A percentile compares a stretch with the other conserved stretches of the same genome.
Conservation (phyloP, 2,888 invertebrate genomes). For the Eupithecia abbreviata region DNA sequence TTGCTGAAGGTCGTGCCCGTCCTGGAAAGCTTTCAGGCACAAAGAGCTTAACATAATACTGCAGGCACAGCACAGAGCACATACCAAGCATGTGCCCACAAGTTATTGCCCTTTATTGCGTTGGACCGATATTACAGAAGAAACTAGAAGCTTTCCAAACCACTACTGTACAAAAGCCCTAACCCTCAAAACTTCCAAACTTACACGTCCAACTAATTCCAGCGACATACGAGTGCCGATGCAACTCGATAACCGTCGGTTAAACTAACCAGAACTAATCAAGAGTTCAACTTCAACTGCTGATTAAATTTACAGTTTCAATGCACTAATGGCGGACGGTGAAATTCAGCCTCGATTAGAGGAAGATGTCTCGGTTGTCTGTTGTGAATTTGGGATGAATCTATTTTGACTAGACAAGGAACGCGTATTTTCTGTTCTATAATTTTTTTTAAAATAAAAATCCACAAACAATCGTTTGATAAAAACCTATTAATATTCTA, state of each 20-base stretch:
- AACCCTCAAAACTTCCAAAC: constrained; percentile 20
- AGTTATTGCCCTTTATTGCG: too few species aligned
- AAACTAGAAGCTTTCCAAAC: not conserved
- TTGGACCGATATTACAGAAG: too few species aligned
- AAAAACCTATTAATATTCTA: not conserved
- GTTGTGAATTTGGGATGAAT: not conserved
- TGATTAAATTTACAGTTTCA: constrained; percentile 74
- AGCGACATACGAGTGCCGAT: constrained; percentile 42
- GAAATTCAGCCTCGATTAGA: constrained; percentile 37
- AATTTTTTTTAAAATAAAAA: too few species aligned
- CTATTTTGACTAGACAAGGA: not conserved
- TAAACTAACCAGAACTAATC: constrained; percentile 73
- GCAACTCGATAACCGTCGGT: constrained; percentile 63
- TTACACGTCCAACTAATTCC: constrained; percentile 34
- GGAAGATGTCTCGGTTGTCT: constrained; percentile 11
- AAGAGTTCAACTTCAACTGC: constrained; percentile 51
- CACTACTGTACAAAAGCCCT: not conserved
- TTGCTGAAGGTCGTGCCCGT: too few species aligned
- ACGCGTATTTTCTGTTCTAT: not conserved
- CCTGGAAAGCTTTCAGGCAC: too few species aligned
- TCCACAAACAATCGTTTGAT: not conserved
- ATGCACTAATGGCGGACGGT: constrained; percentile 43
- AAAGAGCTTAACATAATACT: too few species aligned
- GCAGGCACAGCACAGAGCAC: too few species aligned
- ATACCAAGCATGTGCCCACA: too few species aligned